These are phyloP conservation scores for Mustela nigripes DNA, from an alignment of 2,113 vertebrate species.

Conservation along the genomic window DNA sequence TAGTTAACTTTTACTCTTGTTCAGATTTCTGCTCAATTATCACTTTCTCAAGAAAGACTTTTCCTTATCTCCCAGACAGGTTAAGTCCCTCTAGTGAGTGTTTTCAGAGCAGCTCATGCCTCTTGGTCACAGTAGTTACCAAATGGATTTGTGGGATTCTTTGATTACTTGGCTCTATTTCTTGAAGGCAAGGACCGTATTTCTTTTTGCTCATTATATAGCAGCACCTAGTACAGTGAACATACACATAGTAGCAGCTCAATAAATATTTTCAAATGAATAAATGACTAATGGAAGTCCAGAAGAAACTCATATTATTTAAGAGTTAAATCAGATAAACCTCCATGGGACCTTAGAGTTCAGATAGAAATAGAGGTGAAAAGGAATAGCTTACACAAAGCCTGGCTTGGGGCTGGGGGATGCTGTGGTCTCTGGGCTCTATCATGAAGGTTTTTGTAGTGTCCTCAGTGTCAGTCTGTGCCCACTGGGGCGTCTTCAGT, in stretches of 20 bases:
- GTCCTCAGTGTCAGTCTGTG: neutral
- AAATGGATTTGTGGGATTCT: neutral
- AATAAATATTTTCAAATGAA: neutral
- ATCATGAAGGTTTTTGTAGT: neutral
- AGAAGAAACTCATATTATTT: neutral
- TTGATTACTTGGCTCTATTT: neutral
- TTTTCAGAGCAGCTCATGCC: accelerated
- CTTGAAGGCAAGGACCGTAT: neutral
- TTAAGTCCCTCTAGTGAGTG: neutral
- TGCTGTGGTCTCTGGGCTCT: neutral
- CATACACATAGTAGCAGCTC: no score
- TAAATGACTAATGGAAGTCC: neutral
- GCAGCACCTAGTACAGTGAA: neutral
- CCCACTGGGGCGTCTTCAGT: accelerated
- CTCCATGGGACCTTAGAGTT: neutral
- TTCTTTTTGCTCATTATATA: neutral
- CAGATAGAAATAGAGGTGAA: neutral
- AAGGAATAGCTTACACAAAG: neutral
- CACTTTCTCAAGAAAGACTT: neutral
- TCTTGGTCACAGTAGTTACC: neutral
- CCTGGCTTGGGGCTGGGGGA: neutral
- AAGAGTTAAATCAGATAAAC: neutral
- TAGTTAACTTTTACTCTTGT: neutral
- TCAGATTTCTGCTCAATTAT: neutral
- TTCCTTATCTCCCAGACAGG: neutral